Conservation (phyloP, 2,113 vertebrate genomes). For the Talpa occidentalis region DNA sequence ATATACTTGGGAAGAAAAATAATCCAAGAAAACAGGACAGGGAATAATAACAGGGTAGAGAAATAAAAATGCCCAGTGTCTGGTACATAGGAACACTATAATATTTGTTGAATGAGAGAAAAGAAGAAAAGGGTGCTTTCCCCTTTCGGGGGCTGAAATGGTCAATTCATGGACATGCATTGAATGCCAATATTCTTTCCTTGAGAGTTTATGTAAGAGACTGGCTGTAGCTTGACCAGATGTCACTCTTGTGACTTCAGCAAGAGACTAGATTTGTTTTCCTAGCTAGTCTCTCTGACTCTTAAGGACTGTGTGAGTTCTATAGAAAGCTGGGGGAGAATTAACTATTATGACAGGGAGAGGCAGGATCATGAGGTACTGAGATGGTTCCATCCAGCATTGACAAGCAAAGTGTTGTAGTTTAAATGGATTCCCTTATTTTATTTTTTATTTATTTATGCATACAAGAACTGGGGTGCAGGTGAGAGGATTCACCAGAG, state of each 20-base stretch:
- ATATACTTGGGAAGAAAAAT: background rate
- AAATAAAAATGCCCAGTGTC: background rate
- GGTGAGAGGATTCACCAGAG: too few species aligned
- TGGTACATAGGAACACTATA: background rate
- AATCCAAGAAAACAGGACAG: slow-evolving; percentile 9
- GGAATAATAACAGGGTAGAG: slow-evolving; percentile 11
- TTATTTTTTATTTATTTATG: too few species aligned
- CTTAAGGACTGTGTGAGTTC: background rate
- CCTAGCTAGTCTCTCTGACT: background rate
- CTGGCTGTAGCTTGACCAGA: background rate
- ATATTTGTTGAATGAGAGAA: background rate
- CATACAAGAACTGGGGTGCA: too few species aligned
- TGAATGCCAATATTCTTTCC: slow-evolving; percentile 26
- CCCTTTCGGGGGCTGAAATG: slow-evolving; percentile 4
- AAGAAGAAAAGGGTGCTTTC: slow-evolving; percentile 24
- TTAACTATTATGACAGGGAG: background rate
- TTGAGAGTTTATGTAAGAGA: slow-evolving; percentile 12
- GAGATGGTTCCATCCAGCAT: background rate
- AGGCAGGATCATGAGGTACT: background rate
- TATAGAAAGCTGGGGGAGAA: background rate
- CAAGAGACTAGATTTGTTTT: slow-evolving; percentile 33
- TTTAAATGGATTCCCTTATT: background rate
- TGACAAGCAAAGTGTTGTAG: background rate
- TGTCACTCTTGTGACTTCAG: slow-evolving; percentile 11
- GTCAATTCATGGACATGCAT: background rate